Evolutionary conservation across 2,113 vertebrate genomes (phyloP).

Genomic region (Dasyurus viverrinus): DNA sequence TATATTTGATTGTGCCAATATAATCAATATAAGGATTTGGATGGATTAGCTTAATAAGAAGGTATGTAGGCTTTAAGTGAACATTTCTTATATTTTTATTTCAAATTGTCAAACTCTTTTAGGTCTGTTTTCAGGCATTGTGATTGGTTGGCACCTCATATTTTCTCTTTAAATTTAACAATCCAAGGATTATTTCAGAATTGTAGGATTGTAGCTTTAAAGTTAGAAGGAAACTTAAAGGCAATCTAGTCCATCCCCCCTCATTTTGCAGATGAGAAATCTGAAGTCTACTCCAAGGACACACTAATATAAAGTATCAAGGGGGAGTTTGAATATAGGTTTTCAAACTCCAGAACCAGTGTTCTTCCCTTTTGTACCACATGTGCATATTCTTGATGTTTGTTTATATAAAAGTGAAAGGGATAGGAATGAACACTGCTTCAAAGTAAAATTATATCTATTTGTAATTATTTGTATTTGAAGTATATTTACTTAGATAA

Average conservation of each 20-base stretch:
- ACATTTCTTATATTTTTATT: background rate
- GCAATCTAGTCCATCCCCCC: background rate
- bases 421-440: background rate
- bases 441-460: background rate
- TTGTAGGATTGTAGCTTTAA: background rate
- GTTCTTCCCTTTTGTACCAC: background rate
- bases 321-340: background rate
- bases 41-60: background rate
- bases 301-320: background rate
- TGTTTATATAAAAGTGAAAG: background rate
- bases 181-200: background rate
- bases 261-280: background rate
- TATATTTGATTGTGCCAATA: background rate
- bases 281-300: background rate
- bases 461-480: no score
- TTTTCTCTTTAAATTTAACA: background rate
- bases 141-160: background rate
- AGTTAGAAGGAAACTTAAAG: background rate
- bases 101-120: background rate
- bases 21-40: background rate
- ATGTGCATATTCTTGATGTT: background rate
- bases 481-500: background rate
- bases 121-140: background rate
- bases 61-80: constrained; percentile 11
- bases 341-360: background rate